Percentiles rank a stretch among this genome's conserved stretches.
Evolutionary conservation across 2,113 vertebrate species (phyloP).

Genomic region (Notarius quadriscutis): DNA sequence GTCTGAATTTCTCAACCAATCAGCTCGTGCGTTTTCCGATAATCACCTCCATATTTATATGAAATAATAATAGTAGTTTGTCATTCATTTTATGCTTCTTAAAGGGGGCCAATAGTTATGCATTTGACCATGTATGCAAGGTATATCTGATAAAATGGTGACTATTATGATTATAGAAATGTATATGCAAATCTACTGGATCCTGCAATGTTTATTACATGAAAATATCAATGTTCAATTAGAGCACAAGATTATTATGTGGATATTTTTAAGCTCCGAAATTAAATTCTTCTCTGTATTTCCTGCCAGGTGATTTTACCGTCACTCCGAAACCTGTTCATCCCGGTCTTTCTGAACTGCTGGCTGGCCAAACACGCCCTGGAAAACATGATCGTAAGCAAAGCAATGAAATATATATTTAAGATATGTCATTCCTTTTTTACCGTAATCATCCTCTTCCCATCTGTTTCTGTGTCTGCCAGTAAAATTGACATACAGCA

Average conservation of each 20-base stretch:
- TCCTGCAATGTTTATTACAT: neutral
- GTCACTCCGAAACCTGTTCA: constrained; percentile 78
- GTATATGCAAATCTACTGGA: too few species aligned
- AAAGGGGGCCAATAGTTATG: neutral
- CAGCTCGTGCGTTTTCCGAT: too few species aligned
- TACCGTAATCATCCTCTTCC: neutral
- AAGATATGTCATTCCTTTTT: neutral
- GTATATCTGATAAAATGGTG: neutral
- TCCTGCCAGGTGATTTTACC: constrained; percentile 75
- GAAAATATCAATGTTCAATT: neutral
- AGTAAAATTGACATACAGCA: neutral
- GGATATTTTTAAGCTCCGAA: too few species aligned
- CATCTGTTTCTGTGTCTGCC: neutral
- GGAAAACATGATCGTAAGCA: constrained; percentile 84
- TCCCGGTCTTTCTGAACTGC: constrained; percentile 84
- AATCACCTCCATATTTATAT: too few species aligned
- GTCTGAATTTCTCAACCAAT: too few species aligned
- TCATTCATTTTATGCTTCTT: neutral
- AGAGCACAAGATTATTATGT: neutral
- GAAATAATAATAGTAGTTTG: too few species aligned
- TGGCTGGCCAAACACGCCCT: constrained; percentile 82
- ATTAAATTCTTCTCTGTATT: neutral
- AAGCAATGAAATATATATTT: constrained; percentile 19
- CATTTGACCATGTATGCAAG: neutral
- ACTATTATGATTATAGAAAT: neutral